Evolutionary conservation across 37 sponge, comb jelly and placozoan genomes (phyloP), one percentile per base, ranked within the genome.

Genomic region (Aphrocallistes beatrix): DNA sequence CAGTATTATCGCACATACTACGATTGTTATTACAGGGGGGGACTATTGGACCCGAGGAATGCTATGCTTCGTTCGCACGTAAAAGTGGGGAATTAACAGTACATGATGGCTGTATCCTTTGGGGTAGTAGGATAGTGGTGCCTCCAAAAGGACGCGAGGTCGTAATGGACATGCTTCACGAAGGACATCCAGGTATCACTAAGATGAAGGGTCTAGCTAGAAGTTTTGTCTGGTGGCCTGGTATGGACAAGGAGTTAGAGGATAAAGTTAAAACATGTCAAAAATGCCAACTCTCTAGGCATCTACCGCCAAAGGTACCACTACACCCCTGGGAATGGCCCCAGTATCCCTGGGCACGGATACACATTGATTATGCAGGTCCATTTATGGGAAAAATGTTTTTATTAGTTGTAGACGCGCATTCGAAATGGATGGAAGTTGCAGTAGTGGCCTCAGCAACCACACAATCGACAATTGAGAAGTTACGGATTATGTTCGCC

Each of bases 341-440:
- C n/a, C 39, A 39, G 10, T 32, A 88, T 32, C 88, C 86, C 38
- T 90, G 90, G 87, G 39, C 50, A 36, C 38, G 87, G 1, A 23
- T 89, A 0, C 87, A 89, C 39, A 1, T 86, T 1, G 86, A 89
- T 36, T 90, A 75, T 81, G 85, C 90, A 37, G 90, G 90, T 21
- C 90, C 90, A 28, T 82, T 85, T 36, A 21, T 82, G 39, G 88
- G 86, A 0, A 37, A 85, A 30, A 85, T 82, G 86, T 90, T 87
- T 82, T 50, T 90, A 82, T 21, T 90, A 0, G 36, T 87, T 9
- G 60, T 87, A 34, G 87, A 90, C 82, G 88, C 90, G 0, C 86
- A 87, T 38, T 85, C 85, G 21, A 90, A 86, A 82, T 90, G 90
- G 87, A 39, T 90, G 85, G 85, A 90, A 38, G 87, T 85, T 13